Evolutionary conservation across 2,113 vertebrate species (phyloP).

Genomic region (Gasterosteus aculeatus): DNA sequence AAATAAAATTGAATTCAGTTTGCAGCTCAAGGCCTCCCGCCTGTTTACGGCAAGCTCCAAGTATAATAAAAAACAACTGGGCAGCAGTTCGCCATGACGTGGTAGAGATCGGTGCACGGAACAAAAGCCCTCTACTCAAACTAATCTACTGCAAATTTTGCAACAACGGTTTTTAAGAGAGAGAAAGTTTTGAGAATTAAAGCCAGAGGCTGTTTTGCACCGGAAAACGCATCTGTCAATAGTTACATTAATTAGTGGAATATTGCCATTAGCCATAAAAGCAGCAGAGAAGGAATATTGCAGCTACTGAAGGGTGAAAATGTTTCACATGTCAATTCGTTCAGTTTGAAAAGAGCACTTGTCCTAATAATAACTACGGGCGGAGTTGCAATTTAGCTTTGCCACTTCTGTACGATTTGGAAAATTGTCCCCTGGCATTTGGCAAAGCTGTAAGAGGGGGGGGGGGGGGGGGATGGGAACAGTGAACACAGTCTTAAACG

Average conservation of each 20-base stretch:
- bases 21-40: background rate
- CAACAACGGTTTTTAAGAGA: background rate
- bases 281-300: background rate
- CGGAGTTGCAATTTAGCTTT: constrained; percentile 5
- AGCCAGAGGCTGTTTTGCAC: background rate
- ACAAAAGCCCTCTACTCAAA: background rate
- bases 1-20: constrained; percentile 6
- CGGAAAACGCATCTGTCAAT: background rate
- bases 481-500: constrained; percentile 6
- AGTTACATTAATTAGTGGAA: background rate
- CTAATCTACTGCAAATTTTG: background rate
- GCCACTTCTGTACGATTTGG: background rate
- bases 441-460: constrained; percentile 2
- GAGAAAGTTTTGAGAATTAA: background rate
- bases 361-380: constrained; percentile 13
- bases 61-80: background rate
- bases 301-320: background rate
- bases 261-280: background rate
- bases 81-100: background rate
- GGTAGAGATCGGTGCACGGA: background rate
- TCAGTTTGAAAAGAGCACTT: background rate
- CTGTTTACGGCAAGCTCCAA: background rate
- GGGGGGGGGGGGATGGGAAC: background rate
- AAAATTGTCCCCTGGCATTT: constrained; percentile 23
- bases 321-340: background rate